phyloP scores from a whole-genome alignment of 2,797 vertebrate genomes.

The Protosalanx chinensis region DNA sequence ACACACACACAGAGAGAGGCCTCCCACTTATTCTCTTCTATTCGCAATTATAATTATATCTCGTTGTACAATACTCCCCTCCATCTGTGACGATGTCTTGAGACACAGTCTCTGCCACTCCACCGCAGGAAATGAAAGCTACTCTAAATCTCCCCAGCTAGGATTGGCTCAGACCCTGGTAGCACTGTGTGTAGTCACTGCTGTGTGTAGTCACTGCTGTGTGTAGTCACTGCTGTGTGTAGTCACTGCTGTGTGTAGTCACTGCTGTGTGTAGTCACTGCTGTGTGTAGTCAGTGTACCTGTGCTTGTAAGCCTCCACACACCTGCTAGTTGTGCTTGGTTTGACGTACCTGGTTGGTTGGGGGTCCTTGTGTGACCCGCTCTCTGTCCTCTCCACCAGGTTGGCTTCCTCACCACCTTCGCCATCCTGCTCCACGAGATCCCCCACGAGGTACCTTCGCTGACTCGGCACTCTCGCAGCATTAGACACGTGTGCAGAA shows the following conservation, averaged over 20 bases:
- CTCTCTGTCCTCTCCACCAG: slow-evolving; percentile 64
- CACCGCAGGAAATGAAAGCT: too few species aligned
- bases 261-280: too few species aligned
- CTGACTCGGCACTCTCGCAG: not conserved
- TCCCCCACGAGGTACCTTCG: slow-evolving; percentile 93
- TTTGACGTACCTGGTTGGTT: not conserved
- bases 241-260: not conserved
- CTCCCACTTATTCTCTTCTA: not conserved
- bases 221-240: not conserved
- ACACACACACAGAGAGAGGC: not conserved
- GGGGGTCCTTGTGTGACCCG: slow-evolving; percentile 8
- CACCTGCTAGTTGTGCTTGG: too few species aligned
- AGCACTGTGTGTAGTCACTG: too few species aligned
- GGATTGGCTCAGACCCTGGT: too few species aligned
- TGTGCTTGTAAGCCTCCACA: not conserved
- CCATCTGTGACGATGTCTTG: too few species aligned
- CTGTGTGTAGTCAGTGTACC: not conserved
- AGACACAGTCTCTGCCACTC: too few species aligned
- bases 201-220: too few species aligned
- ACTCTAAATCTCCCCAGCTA: too few species aligned
- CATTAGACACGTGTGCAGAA: not conserved
- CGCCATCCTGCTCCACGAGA: slow-evolving; percentile 96
- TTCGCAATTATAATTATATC: not conserved
- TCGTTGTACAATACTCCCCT: too few species aligned
- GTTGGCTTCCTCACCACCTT: slow-evolving; percentile 92